A percentile compares a stretch with the other conserved stretches of the same genome.
These are phyloP conservation scores for Salvelinus fontinalis DNA, from an alignment of 2,113 vertebrate species.

Conservation along the genomic window DNA sequence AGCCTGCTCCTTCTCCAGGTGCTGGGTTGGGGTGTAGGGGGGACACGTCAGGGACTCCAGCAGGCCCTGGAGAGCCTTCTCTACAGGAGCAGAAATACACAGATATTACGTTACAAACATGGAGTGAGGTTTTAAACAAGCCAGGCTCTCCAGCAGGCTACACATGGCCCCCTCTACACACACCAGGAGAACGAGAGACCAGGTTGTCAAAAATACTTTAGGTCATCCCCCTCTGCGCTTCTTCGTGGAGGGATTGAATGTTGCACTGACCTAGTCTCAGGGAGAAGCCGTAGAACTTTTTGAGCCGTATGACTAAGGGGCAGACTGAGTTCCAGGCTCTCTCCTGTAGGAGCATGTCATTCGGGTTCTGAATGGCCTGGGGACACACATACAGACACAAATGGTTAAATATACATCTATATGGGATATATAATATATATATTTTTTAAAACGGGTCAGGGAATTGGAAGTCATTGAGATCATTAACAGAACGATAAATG, in stretches of 20 bases:
- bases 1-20: constrained; percentile 95
- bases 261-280: constrained; percentile 83
- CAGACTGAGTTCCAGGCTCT: constrained; percentile 96
- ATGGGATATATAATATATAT: too few relatives aligned
- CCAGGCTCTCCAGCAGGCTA: too few relatives aligned
- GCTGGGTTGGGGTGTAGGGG: constrained; percentile 92
- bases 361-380: constrained; percentile 97
- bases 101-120: not conserved
- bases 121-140: too few relatives aligned
- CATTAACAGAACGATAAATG: not conserved
- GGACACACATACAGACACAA: constrained; percentile 4
- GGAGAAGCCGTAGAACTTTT: constrained; percentile 96
- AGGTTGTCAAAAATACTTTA: too few relatives aligned
- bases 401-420: not conserved
- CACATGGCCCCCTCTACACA: too few relatives aligned
- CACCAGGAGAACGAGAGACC: too few relatives aligned
- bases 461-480: not conserved
- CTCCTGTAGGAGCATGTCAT: constrained; percentile 89
- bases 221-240: too few relatives aligned
- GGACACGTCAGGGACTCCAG: constrained; percentile 91
- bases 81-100: constrained; percentile 57
- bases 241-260: too few relatives aligned
- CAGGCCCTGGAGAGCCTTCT: constrained; percentile 91
- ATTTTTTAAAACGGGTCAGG: too few relatives aligned
- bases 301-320: constrained; percentile 92